Evolutionary conservation across 2,797 vertebrate genomes (phyloP).

Genomic region (Cyprinella venusta): DNA sequence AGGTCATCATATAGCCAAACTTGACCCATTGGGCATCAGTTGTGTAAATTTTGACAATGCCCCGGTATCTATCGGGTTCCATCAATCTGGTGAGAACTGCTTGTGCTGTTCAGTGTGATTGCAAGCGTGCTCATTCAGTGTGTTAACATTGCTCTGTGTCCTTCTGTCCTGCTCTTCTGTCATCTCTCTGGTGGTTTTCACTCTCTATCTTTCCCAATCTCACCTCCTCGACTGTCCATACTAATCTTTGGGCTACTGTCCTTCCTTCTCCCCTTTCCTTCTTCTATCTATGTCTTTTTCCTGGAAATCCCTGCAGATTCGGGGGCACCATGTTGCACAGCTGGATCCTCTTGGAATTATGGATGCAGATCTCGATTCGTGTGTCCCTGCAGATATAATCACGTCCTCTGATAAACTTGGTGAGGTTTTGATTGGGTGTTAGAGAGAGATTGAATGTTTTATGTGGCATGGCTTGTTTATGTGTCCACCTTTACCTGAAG

Average conservation of each 20-base stretch:
- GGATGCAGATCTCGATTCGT: conserved; percentile 87
- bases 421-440: conserved; percentile 69
- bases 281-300: conserved; percentile 4
- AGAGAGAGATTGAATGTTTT: neutral
- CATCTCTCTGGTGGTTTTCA: conserved; percentile 34
- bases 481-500: conserved; percentile 2
- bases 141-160: conserved; percentile 37
- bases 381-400: conserved; percentile 86
- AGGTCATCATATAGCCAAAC: conserved; percentile 93
- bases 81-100: conserved; percentile 88
- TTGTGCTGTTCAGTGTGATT: conserved; percentile 42
- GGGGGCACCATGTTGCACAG: conserved; percentile 87
- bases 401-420: conserved; percentile 87
- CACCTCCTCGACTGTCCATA: conserved; percentile 39
- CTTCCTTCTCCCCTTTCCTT: conserved; percentile 54
- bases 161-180: conserved; percentile 24
- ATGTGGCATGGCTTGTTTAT: conserved; percentile 23
- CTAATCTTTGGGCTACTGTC: conserved; percentile 24
- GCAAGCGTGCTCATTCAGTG: conserved; percentile 33
- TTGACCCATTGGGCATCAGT: conserved; percentile 91
- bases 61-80: conserved; percentile 85
- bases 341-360: conserved; percentile 95
- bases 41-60: conserved; percentile 94
- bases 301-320: conserved; percentile 71
- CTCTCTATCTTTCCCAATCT: conserved; percentile 13